These are phyloP conservation scores for Amiota minor DNA, from an alignment of 2,888 invertebrate genomes.

Conservation along the genomic window DNA sequence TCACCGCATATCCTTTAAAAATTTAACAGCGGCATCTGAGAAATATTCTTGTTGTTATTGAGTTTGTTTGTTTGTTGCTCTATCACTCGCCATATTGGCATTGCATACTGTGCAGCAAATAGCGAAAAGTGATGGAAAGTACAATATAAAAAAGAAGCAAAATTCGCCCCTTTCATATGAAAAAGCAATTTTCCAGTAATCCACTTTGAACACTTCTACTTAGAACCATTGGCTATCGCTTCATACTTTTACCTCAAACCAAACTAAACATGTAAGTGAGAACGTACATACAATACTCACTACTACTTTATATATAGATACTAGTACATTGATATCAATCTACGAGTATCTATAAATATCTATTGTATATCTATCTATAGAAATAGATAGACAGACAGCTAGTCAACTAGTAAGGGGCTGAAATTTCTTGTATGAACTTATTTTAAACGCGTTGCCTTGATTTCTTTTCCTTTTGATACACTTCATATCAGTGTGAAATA, in stretches of 20 bases:
- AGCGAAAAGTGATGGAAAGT: background rate
- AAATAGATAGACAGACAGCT: background rate
- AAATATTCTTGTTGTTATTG: background rate
- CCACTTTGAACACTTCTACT: slow-evolving; percentile 28
- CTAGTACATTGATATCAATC: background rate
- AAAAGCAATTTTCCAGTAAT: slow-evolving; percentile 29
- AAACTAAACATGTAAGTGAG: background rate
- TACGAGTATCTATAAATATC: background rate
- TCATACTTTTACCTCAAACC: background rate
- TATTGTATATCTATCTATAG: background rate
- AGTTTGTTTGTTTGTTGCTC: background rate
- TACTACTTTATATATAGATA: no score
- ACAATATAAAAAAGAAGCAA: background rate
- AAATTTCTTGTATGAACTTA: slow-evolving; percentile 13
- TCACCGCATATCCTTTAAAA: slow-evolving; percentile 19
- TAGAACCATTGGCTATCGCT: slow-evolving; percentile 17
- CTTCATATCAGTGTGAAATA: background rate
- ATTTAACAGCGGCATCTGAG: slow-evolving; percentile 2
- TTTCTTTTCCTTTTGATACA: slow-evolving; percentile 6
- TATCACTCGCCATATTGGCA: background rate
- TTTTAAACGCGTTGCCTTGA: slow-evolving; percentile 7
- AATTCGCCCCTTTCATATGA: slow-evolving; percentile 6
- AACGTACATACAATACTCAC: background rate
- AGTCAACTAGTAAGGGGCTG: background rate
- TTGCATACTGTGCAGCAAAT: background rate